Evolutionary conservation across 2,888 invertebrate genomes (phyloP).

Genomic region (Synergus itoensis): DNA sequence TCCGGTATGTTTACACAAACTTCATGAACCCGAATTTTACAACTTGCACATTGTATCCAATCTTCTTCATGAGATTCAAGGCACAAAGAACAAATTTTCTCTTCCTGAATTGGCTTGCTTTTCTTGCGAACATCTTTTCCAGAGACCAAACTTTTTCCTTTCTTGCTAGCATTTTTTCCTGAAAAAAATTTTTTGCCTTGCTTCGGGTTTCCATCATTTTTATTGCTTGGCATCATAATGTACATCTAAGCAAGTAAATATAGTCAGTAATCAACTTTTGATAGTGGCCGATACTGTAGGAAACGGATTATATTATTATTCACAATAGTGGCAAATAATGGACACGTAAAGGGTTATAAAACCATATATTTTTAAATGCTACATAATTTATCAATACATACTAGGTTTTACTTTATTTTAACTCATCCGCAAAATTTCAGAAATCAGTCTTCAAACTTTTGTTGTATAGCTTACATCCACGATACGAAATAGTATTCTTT

Average conservation of each 20-base stretch:
- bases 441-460: too few species aligned
- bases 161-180: too few species aligned
- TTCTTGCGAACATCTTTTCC: too few species aligned
- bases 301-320: constrained; percentile 26
- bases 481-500: too few species aligned
- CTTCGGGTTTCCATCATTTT: too few species aligned
- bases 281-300: constrained; percentile 11
- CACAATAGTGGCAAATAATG: not conserved
- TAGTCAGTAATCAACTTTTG: not conserved
- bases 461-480: too few species aligned
- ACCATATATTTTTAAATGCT: constrained; percentile 13
- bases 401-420: too few species aligned
- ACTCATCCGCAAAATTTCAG: too few species aligned
- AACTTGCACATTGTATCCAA: not conserved
- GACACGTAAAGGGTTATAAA: not conserved
- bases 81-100: not conserved
- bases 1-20: not conserved
- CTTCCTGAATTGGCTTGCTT: not conserved
- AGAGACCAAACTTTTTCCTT: too few species aligned
- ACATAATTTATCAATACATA: constrained; percentile 25
- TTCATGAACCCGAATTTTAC: not conserved
- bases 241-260: too few species aligned
- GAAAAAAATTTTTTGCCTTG: too few species aligned
- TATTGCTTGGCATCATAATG: too few species aligned
- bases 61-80: constrained; percentile 6